Conservation (phyloP, 2,113 vertebrate species). For the Hassar affinis region DNA sequence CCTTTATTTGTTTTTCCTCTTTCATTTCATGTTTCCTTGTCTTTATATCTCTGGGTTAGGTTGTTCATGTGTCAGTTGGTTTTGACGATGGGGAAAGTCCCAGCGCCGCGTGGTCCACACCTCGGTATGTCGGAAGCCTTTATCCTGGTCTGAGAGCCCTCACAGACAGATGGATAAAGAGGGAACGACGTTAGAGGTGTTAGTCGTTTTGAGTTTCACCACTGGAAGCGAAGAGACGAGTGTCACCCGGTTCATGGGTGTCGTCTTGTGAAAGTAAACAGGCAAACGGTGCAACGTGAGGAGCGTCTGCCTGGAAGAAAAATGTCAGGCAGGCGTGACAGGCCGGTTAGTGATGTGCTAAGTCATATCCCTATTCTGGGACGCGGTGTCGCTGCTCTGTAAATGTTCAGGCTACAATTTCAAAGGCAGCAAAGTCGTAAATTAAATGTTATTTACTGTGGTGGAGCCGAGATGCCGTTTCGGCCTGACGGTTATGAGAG, state of each 20-base stretch:
- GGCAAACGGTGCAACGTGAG: constrained; percentile 33
- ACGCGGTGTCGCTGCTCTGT: not conserved
- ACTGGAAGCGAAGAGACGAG: not conserved
- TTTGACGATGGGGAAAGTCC: not conserved
- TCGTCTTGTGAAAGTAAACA: constrained; percentile 30
- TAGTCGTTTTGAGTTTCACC: not conserved
- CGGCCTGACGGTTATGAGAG: not conserved
- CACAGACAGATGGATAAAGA: not conserved
- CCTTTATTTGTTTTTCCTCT: not conserved
- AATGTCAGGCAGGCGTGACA: not conserved
- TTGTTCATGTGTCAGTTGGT: not conserved
- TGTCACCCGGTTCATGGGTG: constrained; percentile 49
- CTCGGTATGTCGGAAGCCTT: not conserved
- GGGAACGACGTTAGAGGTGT: constrained; percentile 21
- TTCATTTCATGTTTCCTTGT: not conserved
- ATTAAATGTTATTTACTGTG: constrained; percentile 6
- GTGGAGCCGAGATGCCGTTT: not conserved
- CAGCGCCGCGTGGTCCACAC: not conserved
- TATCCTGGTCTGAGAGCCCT: constrained; percentile 31
- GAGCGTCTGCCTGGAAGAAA: constrained; percentile 18
- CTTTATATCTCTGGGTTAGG: too few species aligned
- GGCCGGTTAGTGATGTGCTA: constrained; percentile 4
- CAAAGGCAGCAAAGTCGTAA: constrained; percentile 7
- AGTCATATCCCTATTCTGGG: constrained; percentile 24
- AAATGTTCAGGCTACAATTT: constrained; percentile 9